Conservation (phyloP, 2,888 invertebrate species). For the Philopedon plagiatum region DNA sequence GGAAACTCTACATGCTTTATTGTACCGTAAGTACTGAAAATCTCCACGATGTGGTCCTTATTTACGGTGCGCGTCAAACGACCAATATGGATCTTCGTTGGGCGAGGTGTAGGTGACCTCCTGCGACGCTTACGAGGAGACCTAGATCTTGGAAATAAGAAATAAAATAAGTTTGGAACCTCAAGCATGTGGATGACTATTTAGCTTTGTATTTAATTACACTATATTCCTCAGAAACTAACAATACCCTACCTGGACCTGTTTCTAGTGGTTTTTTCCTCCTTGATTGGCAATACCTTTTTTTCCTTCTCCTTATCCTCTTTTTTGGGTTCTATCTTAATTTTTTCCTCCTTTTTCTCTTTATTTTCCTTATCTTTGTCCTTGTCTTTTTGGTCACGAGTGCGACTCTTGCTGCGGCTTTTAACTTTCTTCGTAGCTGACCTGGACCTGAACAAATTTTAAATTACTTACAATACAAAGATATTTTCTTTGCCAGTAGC, state of each 20-base stretch:
- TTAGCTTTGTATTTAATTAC: too few species aligned
- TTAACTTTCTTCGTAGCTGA: conserved; percentile 61
- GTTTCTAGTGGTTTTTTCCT: conserved; percentile 60
- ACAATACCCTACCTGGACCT: conserved; percentile 65
- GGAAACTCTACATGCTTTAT: conserved; percentile 94
- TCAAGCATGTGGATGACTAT: too few species aligned
- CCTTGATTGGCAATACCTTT: conserved; percentile 56
- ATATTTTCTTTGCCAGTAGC: too few species aligned
- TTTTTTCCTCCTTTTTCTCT: conserved; percentile 67
- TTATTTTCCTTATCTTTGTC: conserved; percentile 65
- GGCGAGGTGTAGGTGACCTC: conserved; percentile 90
- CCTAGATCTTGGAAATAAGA: conserved; percentile 67
- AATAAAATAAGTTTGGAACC: conserved; percentile 1
- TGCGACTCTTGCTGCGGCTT: conserved; percentile 52
- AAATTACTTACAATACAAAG: not conserved
- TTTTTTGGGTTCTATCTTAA: conserved; percentile 61
- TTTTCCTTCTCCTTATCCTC: conserved; percentile 67
- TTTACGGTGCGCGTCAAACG: conserved; percentile 93
- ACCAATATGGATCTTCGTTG: conserved; percentile 95
- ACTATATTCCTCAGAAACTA: too few species aligned
- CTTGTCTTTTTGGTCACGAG: conserved; percentile 62
- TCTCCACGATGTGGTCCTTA: conserved; percentile 91
- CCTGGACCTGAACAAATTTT: conserved; percentile 56
- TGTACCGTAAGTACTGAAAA: conserved; percentile 89
- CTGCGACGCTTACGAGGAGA: conserved; percentile 82